Conservation (phyloP, 2,797 vertebrate species). For the Eulemur rubriventer region DNA sequence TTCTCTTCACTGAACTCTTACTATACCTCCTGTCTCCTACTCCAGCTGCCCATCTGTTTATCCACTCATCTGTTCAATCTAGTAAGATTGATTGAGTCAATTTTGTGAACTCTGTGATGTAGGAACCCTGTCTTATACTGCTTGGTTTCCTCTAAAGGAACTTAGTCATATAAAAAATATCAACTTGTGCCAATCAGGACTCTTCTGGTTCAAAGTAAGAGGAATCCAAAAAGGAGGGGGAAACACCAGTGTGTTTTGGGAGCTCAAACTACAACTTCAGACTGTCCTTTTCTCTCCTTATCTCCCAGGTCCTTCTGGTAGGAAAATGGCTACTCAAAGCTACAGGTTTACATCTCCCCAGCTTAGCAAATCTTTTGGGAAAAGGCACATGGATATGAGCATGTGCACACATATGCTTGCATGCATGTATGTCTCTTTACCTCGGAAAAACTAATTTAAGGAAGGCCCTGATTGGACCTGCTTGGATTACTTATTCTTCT, state of each 20-base stretch:
- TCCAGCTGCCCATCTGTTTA: background rate
- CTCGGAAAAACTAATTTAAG: background rate
- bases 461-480: background rate
- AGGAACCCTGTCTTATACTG: background rate
- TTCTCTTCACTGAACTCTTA: background rate
- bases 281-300: background rate
- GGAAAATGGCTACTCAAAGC: background rate
- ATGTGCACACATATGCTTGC: accelerated
- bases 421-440: background rate
- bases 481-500: background rate
- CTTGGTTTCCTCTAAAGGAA: background rate
- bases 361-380: background rate
- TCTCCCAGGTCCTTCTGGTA: background rate
- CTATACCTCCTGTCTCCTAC: background rate
- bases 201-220: background rate
- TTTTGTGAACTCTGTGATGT: background rate
- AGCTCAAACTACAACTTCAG: background rate
- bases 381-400: background rate
- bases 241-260: background rate
- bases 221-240: background rate
- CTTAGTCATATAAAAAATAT: background rate
- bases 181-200: background rate
- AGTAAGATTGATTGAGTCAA: background rate
- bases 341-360: background rate
- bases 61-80: background rate